Evolutionary conservation across 2,797 vertebrate genomes (phyloP), one percentile per base, ranked within the genome.

Genomic region (Clarias pachynema): DNA sequence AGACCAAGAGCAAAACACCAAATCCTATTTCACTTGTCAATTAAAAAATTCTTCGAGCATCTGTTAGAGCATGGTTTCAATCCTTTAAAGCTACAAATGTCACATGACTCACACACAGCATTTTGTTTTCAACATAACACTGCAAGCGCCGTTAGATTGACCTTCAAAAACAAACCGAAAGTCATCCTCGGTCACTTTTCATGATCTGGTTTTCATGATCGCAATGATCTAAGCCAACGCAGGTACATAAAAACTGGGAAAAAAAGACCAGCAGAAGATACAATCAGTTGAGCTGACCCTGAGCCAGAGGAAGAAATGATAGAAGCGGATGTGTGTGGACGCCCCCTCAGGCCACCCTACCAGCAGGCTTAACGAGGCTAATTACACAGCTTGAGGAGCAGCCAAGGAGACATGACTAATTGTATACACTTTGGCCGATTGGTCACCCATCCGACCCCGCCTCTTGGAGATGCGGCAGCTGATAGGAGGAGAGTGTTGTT

Each of bases 331-430:
- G 63, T 40, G 18, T 84, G 57, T 53, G 10, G 40, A 53, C 37
- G 80, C 81, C 66, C 69, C 88, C 83, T 86, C 63, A 75, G 72
- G 86, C 86, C 74, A 31, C 81, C 81, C 86, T 62, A 81, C 84
- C 84, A 85, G 87, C 81, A 86, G 83, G 62, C 84, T 79, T 89
- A 91, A 88, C 80, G 68, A 88, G 86, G 82, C 89, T 89, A 88
- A 90, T 88, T 90, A 90, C 86, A 86, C 84, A 88, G 89, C 72
- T 73, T 24, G 87, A 78, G 65, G 31, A 88, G 79, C 63, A 70
- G 81, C 84, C 75, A 79, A 86, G 62, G 82, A 90, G 87, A 89
- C 87, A 84, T 87, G 86, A 89, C 85, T 88, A 90, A 90, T 85
- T 89, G 66, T 89, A 89, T 89, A 83, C 59, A 84, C 78, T 68